phyloP scores from a whole-genome alignment of 1,140 invertebrate genomes.

The Halictus rubicundus region DNA sequence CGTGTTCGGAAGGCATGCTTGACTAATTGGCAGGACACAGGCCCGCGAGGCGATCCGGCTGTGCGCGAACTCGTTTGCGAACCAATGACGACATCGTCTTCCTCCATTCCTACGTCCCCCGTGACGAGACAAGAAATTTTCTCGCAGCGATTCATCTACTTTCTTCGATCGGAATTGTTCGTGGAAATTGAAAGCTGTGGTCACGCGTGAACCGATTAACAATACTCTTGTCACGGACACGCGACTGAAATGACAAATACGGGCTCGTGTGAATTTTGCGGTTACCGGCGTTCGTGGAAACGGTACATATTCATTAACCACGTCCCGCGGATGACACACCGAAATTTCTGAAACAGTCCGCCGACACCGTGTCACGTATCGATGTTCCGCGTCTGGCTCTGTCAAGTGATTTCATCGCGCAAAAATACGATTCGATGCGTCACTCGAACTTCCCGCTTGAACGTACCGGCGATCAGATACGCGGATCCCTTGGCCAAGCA shows the following conservation, averaged over 20 bases:
- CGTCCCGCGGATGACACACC: constrained; percentile 4
- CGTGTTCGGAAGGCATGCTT: constrained; percentile 37
- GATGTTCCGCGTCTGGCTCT: background rate
- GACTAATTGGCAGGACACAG: constrained; percentile 59
- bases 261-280: background rate
- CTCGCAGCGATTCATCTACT: background rate
- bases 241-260: background rate
- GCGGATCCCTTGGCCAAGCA: background rate
- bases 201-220: constrained; percentile 18
- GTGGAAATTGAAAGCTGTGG: background rate
- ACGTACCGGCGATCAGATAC: constrained; percentile 2
- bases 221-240: background rate
- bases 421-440: constrained; percentile 29
- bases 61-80: constrained; percentile 52
- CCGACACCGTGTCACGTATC: constrained; percentile 10
- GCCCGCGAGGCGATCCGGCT: constrained; percentile 32
- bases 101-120: background rate
- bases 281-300: constrained; percentile 27
- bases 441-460: background rate
- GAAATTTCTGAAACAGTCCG: background rate
- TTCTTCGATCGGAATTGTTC: background rate
- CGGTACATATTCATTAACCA: constrained; percentile 51
- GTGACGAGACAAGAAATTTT: background rate
- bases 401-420: constrained; percentile 32
- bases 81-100: constrained; percentile 29